These are phyloP conservation scores for Megalurothrips usitatus DNA, from an alignment of 2,888 invertebrate species.

Conservation along the genomic window DNA sequence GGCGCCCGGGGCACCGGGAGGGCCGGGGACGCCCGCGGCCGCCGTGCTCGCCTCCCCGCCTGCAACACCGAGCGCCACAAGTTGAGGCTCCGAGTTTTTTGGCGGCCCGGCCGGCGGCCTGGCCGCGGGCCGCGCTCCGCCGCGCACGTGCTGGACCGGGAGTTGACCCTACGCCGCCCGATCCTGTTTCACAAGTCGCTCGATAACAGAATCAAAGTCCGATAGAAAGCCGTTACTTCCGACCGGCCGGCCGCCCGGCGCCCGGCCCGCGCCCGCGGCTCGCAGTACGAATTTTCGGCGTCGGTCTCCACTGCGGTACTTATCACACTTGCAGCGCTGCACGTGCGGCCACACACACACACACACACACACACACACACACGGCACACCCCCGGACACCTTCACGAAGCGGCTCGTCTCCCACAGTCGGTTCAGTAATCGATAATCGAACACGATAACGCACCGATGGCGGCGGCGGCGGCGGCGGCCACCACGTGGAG, in stretches of 20 bases:
- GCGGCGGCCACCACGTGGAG: too few relatives aligned
- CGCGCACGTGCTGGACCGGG: conserved; percentile 2
- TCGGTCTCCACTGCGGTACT: too few relatives aligned
- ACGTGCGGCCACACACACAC: too few relatives aligned
- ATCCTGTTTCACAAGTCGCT: conserved; percentile 14
- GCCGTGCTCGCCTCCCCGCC: neutral
- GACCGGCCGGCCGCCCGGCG: neutral
- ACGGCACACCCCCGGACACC: too few relatives aligned
- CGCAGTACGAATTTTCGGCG: neutral
- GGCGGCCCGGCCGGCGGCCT: neutral
- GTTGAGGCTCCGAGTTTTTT: too few relatives aligned
- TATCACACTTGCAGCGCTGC: too few relatives aligned
- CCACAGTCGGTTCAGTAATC: too few relatives aligned
- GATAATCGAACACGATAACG: too few relatives aligned
- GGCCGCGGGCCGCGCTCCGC: neutral
- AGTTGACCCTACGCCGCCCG: neutral
- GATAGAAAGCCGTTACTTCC: neutral
- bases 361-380: too few relatives aligned
- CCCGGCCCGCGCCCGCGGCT: neutral
- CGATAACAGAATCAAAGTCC: conserved; percentile 18
- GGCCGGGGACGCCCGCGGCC: neutral
- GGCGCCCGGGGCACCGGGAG: neutral
- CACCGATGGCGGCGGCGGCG: too few relatives aligned
- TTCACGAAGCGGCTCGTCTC: too few relatives aligned
- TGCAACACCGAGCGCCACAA: neutral